Percentiles rank a stretch among this genome's conserved stretches.
phyloP scores from a whole-genome alignment of 2,113 vertebrate genomes.

The Triplophysa tibetana region DNA sequence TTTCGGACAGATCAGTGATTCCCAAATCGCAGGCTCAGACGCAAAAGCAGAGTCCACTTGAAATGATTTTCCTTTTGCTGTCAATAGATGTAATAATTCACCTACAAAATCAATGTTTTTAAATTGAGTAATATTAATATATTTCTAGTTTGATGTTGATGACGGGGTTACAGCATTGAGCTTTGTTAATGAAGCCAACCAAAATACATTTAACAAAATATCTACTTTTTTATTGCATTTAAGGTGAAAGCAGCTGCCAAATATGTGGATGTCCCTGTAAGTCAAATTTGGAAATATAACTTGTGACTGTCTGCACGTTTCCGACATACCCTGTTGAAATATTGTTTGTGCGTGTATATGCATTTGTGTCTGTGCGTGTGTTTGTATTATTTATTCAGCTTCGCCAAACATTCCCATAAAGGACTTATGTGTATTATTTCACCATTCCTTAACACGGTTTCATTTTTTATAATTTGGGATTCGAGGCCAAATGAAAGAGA shows the following conservation, averaged over 20 bases:
- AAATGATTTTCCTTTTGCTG: too few relatives aligned
- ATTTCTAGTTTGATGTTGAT: too few relatives aligned
- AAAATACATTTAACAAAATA: not conserved
- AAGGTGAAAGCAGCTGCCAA: conserved; percentile 95
- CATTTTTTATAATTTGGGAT: conserved; percentile 39
- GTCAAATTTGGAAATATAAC: conserved; percentile 62
- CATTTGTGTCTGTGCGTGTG: not conserved
- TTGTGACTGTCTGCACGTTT: conserved; percentile 39
- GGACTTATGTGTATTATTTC: conserved; percentile 35
- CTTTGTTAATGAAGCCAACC: too few relatives aligned
- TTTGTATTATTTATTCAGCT: conserved; percentile 51
- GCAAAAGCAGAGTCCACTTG: too few relatives aligned
- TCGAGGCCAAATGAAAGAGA: conserved; percentile 16
- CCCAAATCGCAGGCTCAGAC: too few relatives aligned
- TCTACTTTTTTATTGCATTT: conserved; percentile 43
- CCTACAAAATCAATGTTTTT: too few relatives aligned
- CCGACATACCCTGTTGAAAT: conserved; percentile 29
- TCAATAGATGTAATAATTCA: too few relatives aligned
- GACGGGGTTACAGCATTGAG: too few relatives aligned
- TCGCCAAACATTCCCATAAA: conserved; percentile 33
- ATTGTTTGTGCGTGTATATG: conserved; percentile 24
- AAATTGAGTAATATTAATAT: too few relatives aligned
- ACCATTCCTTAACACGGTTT: conserved; percentile 31
- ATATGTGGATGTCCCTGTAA: conserved; percentile 96
- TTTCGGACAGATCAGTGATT: not conserved